Evolutionary conservation across 1,140 invertebrate species (phyloP), one percentile per base, ranked within the genome.

Genomic region (Anoplolepis gracilipes): DNA sequence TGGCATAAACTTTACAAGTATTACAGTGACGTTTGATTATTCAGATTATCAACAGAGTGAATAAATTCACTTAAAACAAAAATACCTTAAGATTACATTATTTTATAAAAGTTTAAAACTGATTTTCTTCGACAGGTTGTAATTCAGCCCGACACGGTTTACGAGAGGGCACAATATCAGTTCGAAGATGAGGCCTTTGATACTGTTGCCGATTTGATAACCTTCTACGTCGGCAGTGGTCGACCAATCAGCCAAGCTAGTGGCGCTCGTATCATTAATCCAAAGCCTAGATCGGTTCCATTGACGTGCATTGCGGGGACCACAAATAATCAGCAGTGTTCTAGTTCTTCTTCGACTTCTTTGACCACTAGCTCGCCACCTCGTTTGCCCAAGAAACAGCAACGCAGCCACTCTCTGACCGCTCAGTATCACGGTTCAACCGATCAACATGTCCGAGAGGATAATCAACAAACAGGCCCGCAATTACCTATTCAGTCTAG

Each of bases 141-240:
- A 0, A 96, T 98, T 8, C 97, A 98, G 91, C 97, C 97, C 0
- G 98, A 98, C 91, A 99, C 98, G 0, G 98, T 99, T 1, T 98
- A 99, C 93, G 98, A 99, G 93, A 96, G 97, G 87, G 97, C 98
- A 8, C 98, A 98, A 91, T 99, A 98, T 94, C 98, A 98, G 92
- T 98, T 99, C 92, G 99, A 99, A 95, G 98, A 98, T 89, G 98
- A 99, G 91, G 97, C 97, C 0, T 99, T 98, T 91, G 98, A 98
- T 91, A 98, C 98, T 1, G 98, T 99, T 13, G 97, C 98, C 0
- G 98, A 99, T 94, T 96, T 99, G 36, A 98, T 99, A 85, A 98
- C 98, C 3, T 99, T 97, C 84, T 99, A 99, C 93, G 98, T 99
- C n/a, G 98, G 98, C 0, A 98, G 98, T 55, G 97, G 97, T 33